Evolutionary conservation across 92 coral and sea anemone species (phyloP).

Genomic region (Zoanthus gigantus): DNA sequence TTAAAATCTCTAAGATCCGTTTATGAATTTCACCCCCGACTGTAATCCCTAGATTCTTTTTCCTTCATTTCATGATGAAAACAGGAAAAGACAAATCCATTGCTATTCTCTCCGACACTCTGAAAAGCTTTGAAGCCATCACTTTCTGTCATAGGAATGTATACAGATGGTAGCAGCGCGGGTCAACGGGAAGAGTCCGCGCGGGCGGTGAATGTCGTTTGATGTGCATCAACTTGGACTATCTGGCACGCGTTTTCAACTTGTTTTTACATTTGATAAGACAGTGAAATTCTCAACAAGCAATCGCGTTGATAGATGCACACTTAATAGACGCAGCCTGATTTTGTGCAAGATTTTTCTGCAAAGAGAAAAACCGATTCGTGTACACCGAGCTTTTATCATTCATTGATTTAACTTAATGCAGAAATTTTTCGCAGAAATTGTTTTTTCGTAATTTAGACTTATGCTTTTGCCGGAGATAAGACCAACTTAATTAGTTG

Average conservation of each 20-base stretch:
- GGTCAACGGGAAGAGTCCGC: background rate
- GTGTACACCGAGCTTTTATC: background rate
- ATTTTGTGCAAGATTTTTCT: background rate
- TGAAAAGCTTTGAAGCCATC: slow-evolving; percentile 30
- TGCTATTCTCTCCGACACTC: slow-evolving; percentile 38
- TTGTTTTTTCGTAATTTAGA: slow-evolving; percentile 3
- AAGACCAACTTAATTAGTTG: slow-evolving; percentile 10
- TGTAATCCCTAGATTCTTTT: slow-evolving; percentile 64
- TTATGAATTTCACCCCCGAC: slow-evolving; percentile 80
- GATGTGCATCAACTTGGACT: background rate
- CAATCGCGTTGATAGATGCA: slow-evolving; percentile 29
- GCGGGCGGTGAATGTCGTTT: background rate
- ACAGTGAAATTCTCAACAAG: slow-evolving; percentile 39
- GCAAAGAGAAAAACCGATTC: slow-evolving; percentile 1
- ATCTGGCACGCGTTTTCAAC: slow-evolving; percentile 32
- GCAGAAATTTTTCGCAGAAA: background rate
- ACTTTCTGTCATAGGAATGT: slow-evolving; percentile 43
- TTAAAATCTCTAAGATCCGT: slow-evolving; percentile 63
- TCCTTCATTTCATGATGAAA: slow-evolving; percentile 62
- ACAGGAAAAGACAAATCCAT: slow-evolving; percentile 84
- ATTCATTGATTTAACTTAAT: background rate
- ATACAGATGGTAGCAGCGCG: slow-evolving; percentile 42
- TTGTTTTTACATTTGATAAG: slow-evolving; percentile 33
- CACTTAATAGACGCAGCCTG: slow-evolving; percentile 14
- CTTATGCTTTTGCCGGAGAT: slow-evolving; percentile 28